Percentiles rank a stretch among this genome's conserved stretches.
phyloP scores from a whole-genome alignment of 2,888 invertebrate species.

The Drosophila niveifrons region DNA sequence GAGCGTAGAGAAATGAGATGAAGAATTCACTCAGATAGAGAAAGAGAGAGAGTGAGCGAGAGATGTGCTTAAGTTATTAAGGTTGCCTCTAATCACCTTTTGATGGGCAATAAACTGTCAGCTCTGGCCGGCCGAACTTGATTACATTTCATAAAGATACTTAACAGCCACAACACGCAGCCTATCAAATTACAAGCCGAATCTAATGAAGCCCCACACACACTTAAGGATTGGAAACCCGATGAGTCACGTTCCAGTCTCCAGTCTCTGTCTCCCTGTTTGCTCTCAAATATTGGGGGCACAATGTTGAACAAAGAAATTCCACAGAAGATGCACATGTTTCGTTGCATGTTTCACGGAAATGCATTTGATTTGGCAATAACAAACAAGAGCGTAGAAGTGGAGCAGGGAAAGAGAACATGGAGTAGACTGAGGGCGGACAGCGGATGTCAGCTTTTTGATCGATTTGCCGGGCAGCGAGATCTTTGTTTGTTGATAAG shows the following conservation, averaged over 20 bases:
- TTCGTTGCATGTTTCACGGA: conserved; percentile 38
- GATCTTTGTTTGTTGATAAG: conserved; percentile 67
- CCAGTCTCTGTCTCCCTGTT: not conserved
- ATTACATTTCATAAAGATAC: conserved; percentile 55
- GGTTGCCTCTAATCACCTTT: conserved; percentile 53
- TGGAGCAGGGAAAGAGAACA: not conserved
- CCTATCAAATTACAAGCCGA: conserved; percentile 62
- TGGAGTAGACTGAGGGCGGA: not conserved
- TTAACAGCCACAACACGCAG: conserved; percentile 55
- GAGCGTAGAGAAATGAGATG: conserved; percentile 11
- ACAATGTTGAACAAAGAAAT: conserved; percentile 69
- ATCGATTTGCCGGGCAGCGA: conserved; percentile 64
- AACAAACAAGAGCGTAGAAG: not conserved
- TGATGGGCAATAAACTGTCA: conserved; percentile 55
- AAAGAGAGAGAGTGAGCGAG: conserved; percentile 1
- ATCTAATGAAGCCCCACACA: conserved; percentile 69
- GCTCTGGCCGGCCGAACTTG: conserved; percentile 28
- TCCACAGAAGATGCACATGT: conserved; percentile 71
- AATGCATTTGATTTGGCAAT: conserved; percentile 48
- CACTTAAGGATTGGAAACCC: conserved; percentile 51
- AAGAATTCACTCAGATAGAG: not conserved
- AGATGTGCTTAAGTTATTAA: conserved; percentile 35
- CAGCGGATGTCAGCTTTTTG: conserved; percentile 63
- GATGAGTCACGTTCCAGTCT: conserved; percentile 65
- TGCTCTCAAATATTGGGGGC: conserved; percentile 34